Percentiles rank a stretch among this genome's conserved stretches.
Evolutionary conservation across 2,113 vertebrate species (phyloP).

Genomic region (Apodemus sylvaticus): DNA sequence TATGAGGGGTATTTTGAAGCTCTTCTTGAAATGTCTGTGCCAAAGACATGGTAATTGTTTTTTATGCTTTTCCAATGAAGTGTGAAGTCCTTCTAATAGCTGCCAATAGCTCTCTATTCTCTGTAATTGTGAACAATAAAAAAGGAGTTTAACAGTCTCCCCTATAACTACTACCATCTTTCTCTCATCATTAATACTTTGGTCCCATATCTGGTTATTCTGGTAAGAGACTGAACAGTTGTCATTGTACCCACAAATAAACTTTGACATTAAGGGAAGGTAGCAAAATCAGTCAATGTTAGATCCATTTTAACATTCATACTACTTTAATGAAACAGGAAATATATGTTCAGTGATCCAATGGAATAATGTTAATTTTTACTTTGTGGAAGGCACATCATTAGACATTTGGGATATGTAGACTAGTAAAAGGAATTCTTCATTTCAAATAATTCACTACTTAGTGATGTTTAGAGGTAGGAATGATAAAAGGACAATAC

Average conservation of each 20-base stretch:
- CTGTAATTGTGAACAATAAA: constrained; percentile 23
- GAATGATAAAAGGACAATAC: background rate
- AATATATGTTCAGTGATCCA: background rate
- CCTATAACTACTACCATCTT: background rate
- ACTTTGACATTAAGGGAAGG: background rate
- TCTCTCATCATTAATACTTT: constrained; percentile 25
- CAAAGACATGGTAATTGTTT: constrained; percentile 72
- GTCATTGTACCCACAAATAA: background rate
- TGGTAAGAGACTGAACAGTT: constrained; percentile 33
- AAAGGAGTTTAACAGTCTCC: constrained; percentile 47
- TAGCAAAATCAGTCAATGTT: constrained; percentile 36
- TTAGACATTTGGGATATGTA: background rate
- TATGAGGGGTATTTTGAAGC: constrained; percentile 63
- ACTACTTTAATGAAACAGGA: background rate
- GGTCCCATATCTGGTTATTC: constrained; percentile 21
- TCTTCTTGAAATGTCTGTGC: constrained; percentile 63
- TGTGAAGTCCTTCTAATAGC: constrained; percentile 70
- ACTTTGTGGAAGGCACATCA: background rate
- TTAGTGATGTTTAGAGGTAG: background rate
- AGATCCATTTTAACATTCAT: background rate
- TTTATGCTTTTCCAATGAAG: constrained; percentile 73
- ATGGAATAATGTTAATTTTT: constrained; percentile 22
- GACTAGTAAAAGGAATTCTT: background rate
- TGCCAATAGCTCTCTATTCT: constrained; percentile 60
- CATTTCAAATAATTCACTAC: constrained; percentile 1